These are phyloP conservation scores for Meloidogyne hapla DNA, from an alignment of 1,140 invertebrate species.

Conservation along the genomic window DNA sequence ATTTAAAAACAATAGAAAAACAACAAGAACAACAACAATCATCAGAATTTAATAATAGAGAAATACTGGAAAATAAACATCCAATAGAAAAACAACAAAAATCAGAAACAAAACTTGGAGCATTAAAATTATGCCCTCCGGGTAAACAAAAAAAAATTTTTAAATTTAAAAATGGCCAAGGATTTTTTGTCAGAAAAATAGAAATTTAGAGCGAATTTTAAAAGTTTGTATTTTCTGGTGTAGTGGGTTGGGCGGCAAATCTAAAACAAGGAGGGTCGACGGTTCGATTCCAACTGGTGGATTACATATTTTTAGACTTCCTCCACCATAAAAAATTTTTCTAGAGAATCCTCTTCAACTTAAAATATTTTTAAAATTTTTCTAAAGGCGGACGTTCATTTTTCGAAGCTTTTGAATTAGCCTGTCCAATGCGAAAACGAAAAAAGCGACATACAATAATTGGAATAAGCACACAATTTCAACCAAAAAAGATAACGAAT, in stretches of 20 bases:
- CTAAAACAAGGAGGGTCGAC: too few relatives aligned
- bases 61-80: background rate
- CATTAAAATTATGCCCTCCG: conserved; percentile 44
- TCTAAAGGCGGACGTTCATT: conserved; percentile 42
- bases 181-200: too few relatives aligned
- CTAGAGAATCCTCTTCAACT: too few relatives aligned
- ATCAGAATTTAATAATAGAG: conserved; percentile 1
- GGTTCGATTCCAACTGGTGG: too few relatives aligned
- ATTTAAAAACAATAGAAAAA: background rate
- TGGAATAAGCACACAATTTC: background rate
- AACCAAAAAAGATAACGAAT: too few relatives aligned
- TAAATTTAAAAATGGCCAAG: background rate
- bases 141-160: conserved; percentile 27
- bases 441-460: conserved; percentile 27
- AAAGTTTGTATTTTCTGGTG: too few relatives aligned
- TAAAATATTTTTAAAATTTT: background rate
- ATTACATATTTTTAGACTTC: too few relatives aligned
- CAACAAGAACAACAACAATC: background rate
- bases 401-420: conserved; percentile 45
- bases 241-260: too few relatives aligned
- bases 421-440: conserved; percentile 40
- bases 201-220: too few relatives aligned
- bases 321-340: too few relatives aligned
- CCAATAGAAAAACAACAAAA: background rate
- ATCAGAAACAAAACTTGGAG: conserved; percentile 33